Base-by-base conservation (phyloP, 1,140 invertebrate species). In the Arctopsyche grandis region DNA sequence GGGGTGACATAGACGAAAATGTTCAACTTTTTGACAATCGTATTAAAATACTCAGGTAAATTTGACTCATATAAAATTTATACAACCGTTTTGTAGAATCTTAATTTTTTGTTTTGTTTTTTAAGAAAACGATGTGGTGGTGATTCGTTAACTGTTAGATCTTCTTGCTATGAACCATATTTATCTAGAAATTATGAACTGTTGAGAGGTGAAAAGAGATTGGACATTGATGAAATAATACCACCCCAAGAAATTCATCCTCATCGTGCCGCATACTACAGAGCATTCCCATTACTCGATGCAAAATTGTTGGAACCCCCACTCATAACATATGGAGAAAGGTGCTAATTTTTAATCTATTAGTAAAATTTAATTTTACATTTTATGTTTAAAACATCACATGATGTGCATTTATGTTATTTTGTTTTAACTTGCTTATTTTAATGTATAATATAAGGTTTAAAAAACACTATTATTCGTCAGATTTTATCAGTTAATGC, bases 201-300 rank as follows among this genome's bases (percentile, higher is more conserved):
- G 83, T 91, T 93, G 9, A 93, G 94, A 84, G 84, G 85, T 77
- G 71, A 76, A 5, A 79, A 80, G 14, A 81, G 76, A 48, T 9
- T 38, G 29, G 92, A 91, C 84, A 92, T 95, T 0, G 95, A 97
- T 84, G 93, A 96, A 84, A 93, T 94, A 60, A 92, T 91, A 66
- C 90, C 91, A 46, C 95, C 96, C 1, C 91, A 90, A 38, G 94
- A 95, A 88, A 91, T 95, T 26, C 86, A 94, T 75, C 91, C 92
- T 52, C 91, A 92, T 84, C 88, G 92, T 80, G 91, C 92, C 48
- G 92, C 92, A 7, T 93, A 93, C 85, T 93, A 92, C 85, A 89
- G 90, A 86, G 90, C 93, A 83, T 98, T 98, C 88, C 96, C 96
- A 16, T 85, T 94, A 5, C 88, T 98, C 26, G 94, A 96, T 84